Conservation (phyloP, 2,797 vertebrate species). For the Typhlichthys eigenmanni region DNA sequence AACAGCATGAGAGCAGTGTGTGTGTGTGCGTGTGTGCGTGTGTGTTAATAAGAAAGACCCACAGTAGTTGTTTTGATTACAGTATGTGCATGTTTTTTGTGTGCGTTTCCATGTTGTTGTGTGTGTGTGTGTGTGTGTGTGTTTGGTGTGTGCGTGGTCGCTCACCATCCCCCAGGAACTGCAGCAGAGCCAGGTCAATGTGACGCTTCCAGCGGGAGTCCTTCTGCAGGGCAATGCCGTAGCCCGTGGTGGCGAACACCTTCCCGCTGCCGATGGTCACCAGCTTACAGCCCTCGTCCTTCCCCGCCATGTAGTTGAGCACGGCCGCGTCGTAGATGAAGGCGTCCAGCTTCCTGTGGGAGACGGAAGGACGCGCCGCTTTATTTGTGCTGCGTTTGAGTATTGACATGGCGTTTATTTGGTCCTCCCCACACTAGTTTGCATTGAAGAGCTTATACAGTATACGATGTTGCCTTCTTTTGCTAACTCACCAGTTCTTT, state of each 20-base stretch:
- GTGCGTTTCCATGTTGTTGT: background rate
- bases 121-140: background rate
- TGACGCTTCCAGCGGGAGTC: conserved; percentile 93
- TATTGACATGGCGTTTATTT: background rate
- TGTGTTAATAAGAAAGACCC: background rate
- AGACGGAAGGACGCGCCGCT: background rate
- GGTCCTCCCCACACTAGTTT: too few species aligned
- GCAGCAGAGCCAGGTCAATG: conserved; percentile 94
- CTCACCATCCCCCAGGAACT: conserved; percentile 94
- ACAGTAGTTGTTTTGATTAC: too few species aligned
- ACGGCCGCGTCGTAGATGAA: conserved; percentile 97
- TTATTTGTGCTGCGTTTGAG: background rate
- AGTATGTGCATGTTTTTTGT: too few species aligned
- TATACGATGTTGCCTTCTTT: too few species aligned
- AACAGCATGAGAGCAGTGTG: background rate
- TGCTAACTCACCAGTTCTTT: too few species aligned
- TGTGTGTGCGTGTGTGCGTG: conserved; percentile 10
- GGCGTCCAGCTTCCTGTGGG: conserved; percentile 91
- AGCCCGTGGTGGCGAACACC: conserved; percentile 97
- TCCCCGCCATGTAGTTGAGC: conserved; percentile 98
- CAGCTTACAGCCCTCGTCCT: conserved; percentile 97
- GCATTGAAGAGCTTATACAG: too few species aligned
- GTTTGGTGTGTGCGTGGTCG: background rate
- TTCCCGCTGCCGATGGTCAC: conserved; percentile 98
- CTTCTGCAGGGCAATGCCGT: conserved; percentile 96